Conservation (phyloP, 2,797 vertebrate genomes). For the Jordanella pulchra region DNA sequence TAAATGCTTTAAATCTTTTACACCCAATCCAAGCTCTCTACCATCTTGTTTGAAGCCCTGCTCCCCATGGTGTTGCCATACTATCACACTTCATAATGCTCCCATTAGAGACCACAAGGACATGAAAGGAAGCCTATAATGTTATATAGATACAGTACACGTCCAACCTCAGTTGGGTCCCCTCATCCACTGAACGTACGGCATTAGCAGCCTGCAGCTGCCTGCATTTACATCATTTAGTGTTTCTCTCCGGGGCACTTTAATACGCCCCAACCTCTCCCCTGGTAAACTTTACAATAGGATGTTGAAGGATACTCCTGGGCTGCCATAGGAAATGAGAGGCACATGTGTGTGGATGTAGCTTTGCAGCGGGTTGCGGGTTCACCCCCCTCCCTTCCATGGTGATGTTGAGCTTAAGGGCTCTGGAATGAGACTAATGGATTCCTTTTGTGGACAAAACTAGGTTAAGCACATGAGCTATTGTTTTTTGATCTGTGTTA, state of each 20-base stretch:
- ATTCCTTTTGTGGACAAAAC: slow-evolving; percentile 74
- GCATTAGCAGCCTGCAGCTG: slow-evolving; percentile 91
- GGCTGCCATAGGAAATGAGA: slow-evolving; percentile 77
- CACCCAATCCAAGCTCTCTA: slow-evolving; percentile 9
- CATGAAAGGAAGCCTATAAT: slow-evolving; percentile 90
- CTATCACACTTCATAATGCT: slow-evolving; percentile 90
- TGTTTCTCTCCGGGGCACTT: slow-evolving; percentile 84
- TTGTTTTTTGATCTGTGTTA: slow-evolving; percentile 65
- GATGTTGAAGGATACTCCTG: slow-evolving; percentile 81
- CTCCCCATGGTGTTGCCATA: slow-evolving; percentile 85
- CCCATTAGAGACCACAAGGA: slow-evolving; percentile 90
- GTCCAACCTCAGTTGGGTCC: slow-evolving; percentile 66
- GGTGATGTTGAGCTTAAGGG: slow-evolving; percentile 67
- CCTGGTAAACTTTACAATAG: slow-evolving; percentile 87
- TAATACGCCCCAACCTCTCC: slow-evolving; percentile 85
- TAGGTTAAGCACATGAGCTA: slow-evolving; percentile 67
- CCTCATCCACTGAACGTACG: slow-evolving; percentile 71
- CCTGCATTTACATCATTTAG: slow-evolving; percentile 87
- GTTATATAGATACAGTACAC: slow-evolving; percentile 83
- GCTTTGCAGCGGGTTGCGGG: slow-evolving; percentile 40
- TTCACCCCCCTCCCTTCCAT: slow-evolving; percentile 8
- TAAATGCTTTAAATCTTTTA: slow-evolving; percentile 18
- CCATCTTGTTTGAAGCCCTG: slow-evolving; percentile 62
- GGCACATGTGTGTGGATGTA: slow-evolving; percentile 75
- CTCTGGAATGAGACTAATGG: slow-evolving; percentile 76